Evolutionary conservation across 2,797 vertebrate genomes (phyloP), one percentile per base, ranked within the genome.

Genomic region (Paratrypauchen microcephalus): DNA sequence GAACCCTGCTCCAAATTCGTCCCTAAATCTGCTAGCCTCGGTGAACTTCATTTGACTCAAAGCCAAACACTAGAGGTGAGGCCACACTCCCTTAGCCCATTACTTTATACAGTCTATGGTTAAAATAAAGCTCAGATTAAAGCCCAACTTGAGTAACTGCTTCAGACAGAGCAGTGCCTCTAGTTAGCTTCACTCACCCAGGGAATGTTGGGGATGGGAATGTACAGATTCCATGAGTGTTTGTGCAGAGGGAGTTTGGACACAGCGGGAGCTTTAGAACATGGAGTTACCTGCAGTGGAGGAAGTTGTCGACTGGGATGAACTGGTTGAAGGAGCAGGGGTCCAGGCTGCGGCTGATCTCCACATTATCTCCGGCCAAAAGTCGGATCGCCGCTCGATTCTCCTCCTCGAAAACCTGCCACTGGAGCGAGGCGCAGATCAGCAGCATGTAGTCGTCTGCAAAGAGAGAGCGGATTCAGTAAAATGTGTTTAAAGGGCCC

Each of bases 351-450:
- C 80, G 80, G 73, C 93, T 88, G 70, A 95, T 94, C 82, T 93
- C 94, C 3, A 91, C 72, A 0, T 93, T 91, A 45, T 94, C 93
- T 69, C 93, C 94, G 0, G 92, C 93, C 41, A 81, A 12, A 57
- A 89, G 74, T n/a, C 93, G 92, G 47, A 89, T 71, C 0, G 63
- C 80, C 0, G 87, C 88, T 9, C 86, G 89, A 73, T 94, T 93
- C 87, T 95, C 89, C 58, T 94, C 92, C 75, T 92, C 83, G 70
- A 94, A 95, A 30, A 92, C 93, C 60, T 93, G 92, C 92, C 92
- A 88, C 89, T 94, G 94, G 69, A 95, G 90, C 64, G 93, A 95
- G 0, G 93, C 91, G 71, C 88, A 92, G 69, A 94, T 84, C 86
- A 95, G 77, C 84, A 95, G 88, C 72, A 93, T 71, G 74, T 93